Conservation (phyloP, 2,797 vertebrate species). For the Channallabes apus region DNA sequence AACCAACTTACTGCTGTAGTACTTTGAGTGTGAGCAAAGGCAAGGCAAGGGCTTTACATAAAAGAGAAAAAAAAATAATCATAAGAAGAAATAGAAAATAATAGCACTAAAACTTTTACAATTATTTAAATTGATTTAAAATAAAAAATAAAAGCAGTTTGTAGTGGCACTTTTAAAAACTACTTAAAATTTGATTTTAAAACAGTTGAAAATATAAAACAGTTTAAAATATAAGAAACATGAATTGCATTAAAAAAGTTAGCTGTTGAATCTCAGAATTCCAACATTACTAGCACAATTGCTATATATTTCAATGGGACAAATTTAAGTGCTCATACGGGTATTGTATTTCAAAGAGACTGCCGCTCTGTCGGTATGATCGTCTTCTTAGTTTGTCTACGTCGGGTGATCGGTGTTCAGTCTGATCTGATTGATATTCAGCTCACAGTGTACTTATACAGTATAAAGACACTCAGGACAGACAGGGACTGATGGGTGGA, state of each 20-base stretch:
- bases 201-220: too few species aligned
- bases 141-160: too few species aligned
- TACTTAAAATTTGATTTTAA: too few species aligned
- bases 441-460: constrained; percentile 24
- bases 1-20: not conserved
- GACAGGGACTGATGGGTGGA: not conserved
- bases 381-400: not conserved
- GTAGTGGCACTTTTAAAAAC: too few species aligned
- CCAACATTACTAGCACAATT: not conserved
- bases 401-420: not conserved
- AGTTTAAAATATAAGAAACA: too few species aligned
- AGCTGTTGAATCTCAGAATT: not conserved
- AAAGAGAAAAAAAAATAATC: too few species aligned
- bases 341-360: not conserved
- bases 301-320: not conserved
- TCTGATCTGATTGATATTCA: constrained; percentile 12
- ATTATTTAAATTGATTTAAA: too few species aligned
- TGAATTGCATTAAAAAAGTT: not conserved
- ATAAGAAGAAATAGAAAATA: too few species aligned
- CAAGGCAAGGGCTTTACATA: too few species aligned
- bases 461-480: constrained; percentile 7
- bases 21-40: not conserved
- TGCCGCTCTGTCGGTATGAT: not conserved
- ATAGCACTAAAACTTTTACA: too few species aligned
- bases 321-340: not conserved